phyloP scores from a whole-genome alignment of 2,797 vertebrate genomes.

The Parauchenoglanis ngamensis region DNA sequence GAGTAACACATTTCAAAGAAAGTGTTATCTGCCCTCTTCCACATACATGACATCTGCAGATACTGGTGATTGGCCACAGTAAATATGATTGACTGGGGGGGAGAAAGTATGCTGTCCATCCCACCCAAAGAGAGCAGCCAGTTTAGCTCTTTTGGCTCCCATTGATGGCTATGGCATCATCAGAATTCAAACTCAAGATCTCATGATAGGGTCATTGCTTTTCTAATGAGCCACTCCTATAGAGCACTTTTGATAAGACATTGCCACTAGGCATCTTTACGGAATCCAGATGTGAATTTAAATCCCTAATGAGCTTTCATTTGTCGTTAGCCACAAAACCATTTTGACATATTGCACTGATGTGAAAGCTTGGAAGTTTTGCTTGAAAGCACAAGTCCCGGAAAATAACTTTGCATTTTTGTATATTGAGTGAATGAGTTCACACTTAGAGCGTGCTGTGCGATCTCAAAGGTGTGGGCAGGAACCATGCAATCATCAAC shows the following conservation, averaged over 20 bases:
- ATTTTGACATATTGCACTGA: not conserved
- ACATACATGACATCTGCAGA: not conserved
- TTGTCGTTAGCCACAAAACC: not conserved
- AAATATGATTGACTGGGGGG: not conserved
- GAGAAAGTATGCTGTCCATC: not conserved
- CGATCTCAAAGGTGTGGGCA: not conserved
- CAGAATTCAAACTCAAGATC: not conserved
- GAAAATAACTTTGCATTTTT: not conserved
- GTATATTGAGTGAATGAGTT: not conserved
- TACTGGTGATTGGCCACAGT: not conserved
- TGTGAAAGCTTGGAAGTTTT: not conserved
- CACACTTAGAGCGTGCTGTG: not conserved
- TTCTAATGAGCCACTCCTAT: not conserved
- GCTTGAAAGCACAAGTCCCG: not conserved
- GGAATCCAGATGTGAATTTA: not conserved
- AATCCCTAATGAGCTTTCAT: not conserved
- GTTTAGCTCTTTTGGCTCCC: not conserved
- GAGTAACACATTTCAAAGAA: not conserved
- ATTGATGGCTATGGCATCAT: not conserved
- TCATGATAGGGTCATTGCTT: not conserved
- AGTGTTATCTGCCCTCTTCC: not conserved
- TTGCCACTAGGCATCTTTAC: not conserved
- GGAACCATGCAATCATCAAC: not conserved
- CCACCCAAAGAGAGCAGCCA: not conserved
- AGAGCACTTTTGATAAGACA: not conserved